Base-by-base conservation (phyloP, 2,797 vertebrate species). In the Chaetophractus vellerosus region DNA sequence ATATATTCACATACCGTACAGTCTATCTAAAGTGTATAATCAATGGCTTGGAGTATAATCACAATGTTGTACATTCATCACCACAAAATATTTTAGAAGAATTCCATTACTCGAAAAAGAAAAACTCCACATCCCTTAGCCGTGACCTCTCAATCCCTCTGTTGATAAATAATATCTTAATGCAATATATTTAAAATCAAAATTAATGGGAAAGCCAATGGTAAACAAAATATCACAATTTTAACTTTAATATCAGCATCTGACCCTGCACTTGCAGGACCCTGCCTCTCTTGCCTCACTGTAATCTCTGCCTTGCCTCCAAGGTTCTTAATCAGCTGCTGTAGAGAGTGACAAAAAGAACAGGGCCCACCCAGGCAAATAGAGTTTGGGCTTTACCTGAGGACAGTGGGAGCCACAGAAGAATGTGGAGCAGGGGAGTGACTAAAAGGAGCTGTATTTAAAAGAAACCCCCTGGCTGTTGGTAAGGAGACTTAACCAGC, bases 171-270 rank as follows among this genome's bases (percentile, higher is more conserved):
- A 45, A 45, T 61, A 55, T 45, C 21, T 92, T 83, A 48, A 52
- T 31, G 33, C 23, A 72, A 28, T 19, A 16, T 66, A 90, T 94
- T 36, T 26, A 16, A 83, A 91, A 74, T 94, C 41, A 80, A 38
- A 84, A 86, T 38, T 48, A 78, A 68, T 71, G 59, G 21, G 61
- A 94, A 72, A 50, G 61, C 24, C 8, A 36, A 45, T 38, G 9
- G 75, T 71, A 57, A 80, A 55, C 41, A 84, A 66, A 78, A 68
- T 75, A 52, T 45, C 18, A 24, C 31, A 69, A 28, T 31, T 57
- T 87, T 75, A 55, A 55, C 7, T 1, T 69, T 24, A 84, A 66
- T 24, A 57, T 55, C 5, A 41, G 23, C 68, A 78, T 78, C 33
- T 72, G 57, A 63, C 31, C 31, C 36, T 83, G 50, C 23, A 21